Evolutionary conservation across 2,888 invertebrate genomes (phyloP).

Genomic region (Xylocampa areola): DNA sequence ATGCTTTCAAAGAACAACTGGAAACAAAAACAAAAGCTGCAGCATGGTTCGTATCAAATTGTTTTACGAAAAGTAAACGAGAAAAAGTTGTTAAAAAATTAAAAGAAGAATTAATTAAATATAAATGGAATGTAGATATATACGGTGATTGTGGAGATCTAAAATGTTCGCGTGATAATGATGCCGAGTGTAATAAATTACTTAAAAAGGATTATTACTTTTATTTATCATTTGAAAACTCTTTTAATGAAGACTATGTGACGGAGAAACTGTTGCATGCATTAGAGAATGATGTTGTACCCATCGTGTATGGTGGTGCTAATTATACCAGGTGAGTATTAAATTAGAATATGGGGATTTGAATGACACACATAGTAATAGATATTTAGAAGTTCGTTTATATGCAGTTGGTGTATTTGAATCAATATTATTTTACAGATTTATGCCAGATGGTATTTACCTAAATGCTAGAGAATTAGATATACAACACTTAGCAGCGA

Average conservation of each 20-base stretch:
- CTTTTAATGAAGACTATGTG: constrained; percentile 74
- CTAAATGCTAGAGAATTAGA: constrained; percentile 57
- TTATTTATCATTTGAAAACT: constrained; percentile 79
- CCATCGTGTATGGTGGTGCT: constrained; percentile 92
- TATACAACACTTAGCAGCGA: constrained; percentile 51
- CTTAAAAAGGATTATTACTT: constrained; percentile 68
- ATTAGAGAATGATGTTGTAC: constrained; percentile 86
- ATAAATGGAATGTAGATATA: constrained; percentile 51
- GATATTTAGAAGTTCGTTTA: too few species aligned
- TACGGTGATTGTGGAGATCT: constrained; percentile 58
- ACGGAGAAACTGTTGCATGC: constrained; percentile 75
- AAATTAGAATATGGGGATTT: too few species aligned
- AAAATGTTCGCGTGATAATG: constrained; percentile 55
- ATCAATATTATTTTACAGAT: constrained; percentile 47
- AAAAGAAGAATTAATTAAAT: constrained; percentile 40
- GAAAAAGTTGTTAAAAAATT: constrained; percentile 41
- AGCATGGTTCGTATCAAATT: constrained; percentile 70
- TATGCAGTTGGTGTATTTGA: too few species aligned
- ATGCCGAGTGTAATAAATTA: constrained; percentile 63
- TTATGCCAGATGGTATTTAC: constrained; percentile 67
- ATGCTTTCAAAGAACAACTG: constrained; percentile 62
- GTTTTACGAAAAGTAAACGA: constrained; percentile 49
- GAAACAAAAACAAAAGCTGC: constrained; percentile 63
- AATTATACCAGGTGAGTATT: constrained; percentile 70
- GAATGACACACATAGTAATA: too few species aligned